phyloP scores from a whole-genome alignment of 2,113 vertebrate genomes.

The Blennius ocellaris region DNA sequence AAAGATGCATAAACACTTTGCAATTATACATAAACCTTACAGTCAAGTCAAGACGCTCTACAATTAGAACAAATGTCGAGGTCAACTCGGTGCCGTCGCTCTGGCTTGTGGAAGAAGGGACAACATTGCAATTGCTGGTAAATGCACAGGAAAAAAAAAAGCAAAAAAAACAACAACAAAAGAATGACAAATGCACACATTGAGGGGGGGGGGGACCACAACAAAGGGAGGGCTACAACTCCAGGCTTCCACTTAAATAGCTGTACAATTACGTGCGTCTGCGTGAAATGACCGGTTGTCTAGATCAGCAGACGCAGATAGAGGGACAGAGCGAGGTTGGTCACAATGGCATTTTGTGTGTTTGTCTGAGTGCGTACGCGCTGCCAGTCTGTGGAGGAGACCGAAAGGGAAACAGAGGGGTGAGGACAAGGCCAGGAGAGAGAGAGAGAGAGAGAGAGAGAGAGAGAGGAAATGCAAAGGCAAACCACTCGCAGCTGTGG shows the following conservation, averaged over 20 bases:
- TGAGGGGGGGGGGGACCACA: constrained; percentile 51
- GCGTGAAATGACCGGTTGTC: constrained; percentile 74
- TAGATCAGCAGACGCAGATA: constrained; percentile 73
- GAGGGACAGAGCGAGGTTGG: constrained; percentile 39
- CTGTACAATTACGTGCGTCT: constrained; percentile 75
- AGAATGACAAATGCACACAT: constrained; percentile 61
- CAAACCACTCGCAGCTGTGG: constrained; percentile 76
- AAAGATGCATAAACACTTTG: constrained; percentile 39
- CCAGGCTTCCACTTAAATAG: constrained; percentile 68
- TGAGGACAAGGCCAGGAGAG: constrained; percentile 57
- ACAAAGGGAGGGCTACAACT: constrained; percentile 62
- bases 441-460: constrained; percentile 21
- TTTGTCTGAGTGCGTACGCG: constrained; percentile 10
- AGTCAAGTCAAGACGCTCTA: constrained; percentile 40
- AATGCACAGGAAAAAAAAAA: constrained; percentile 45
- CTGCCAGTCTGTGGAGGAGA: constrained; percentile 48
- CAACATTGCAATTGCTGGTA: constrained; percentile 38
- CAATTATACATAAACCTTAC: constrained; percentile 55
- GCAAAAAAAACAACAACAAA: no score
- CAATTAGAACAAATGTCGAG: constrained; percentile 58
- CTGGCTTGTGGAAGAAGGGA: constrained; percentile 38
- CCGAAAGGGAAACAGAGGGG: constrained; percentile 33
- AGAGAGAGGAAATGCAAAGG: constrained; percentile 59
- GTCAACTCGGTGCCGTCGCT: constrained; percentile 18
- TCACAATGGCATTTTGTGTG: constrained; percentile 52